A percentile compares a stretch with the other conserved stretches of the same genome.
These are phyloP conservation scores for Paramacrobiotus metropolitanus DNA, from an alignment of 1,140 invertebrate genomes.

Conservation along the genomic window DNA sequence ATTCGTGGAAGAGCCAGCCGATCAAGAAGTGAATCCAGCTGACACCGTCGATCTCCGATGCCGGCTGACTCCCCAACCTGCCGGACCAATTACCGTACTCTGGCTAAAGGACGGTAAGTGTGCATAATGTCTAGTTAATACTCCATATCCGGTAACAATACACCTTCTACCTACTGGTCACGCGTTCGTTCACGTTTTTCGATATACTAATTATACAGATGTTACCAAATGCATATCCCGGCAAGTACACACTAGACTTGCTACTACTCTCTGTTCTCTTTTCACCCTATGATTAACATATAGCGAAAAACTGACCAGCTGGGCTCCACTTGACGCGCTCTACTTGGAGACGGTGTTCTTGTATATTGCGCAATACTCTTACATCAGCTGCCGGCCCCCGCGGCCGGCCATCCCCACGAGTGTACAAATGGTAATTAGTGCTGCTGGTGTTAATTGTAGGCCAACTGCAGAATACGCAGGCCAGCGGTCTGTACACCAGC, in stretches of 20 bases:
- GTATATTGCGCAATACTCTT: constrained; percentile 1
- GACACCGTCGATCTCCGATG: neutral
- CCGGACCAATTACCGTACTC: neutral
- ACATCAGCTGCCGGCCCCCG: no score
- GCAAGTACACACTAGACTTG: no score
- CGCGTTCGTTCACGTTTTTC: no score
- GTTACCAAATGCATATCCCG: no score
- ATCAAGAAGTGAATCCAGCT: constrained; percentile 1
- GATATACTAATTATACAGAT: no score
- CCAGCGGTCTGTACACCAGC: neutral
- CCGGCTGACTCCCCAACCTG: no score
- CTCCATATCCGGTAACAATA: no score
- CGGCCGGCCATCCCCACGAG: neutral
- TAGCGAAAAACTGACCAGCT: neutral
- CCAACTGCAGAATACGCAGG: neutral
- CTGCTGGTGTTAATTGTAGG: neutral
- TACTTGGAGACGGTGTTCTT: neutral
- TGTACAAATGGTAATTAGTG: neutral
- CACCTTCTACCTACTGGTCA: no score
- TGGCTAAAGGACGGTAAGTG: constrained; percentile 2
- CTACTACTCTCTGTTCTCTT: no score
- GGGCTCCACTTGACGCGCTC: constrained; percentile 4
- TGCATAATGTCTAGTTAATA: no score
- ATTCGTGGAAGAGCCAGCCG: neutral
- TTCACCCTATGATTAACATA: no score